Conservation (phyloP, 2,888 invertebrate species). For the Cactoblastis cactorum region DNA sequence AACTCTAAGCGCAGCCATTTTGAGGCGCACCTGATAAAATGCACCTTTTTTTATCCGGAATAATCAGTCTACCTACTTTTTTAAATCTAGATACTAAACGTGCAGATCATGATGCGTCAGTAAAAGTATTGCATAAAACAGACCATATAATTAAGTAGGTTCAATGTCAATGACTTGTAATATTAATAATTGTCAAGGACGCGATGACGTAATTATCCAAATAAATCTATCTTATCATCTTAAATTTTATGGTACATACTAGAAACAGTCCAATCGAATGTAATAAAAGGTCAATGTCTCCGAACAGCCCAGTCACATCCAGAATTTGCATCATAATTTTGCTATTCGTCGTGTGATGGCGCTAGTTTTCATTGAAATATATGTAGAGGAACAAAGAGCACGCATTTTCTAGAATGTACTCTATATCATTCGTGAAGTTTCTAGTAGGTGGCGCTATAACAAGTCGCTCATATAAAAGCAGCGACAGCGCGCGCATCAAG, state of each 20-base stretch:
- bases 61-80: too few relatives aligned
- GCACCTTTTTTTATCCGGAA: too few relatives aligned
- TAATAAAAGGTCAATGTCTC: neutral
- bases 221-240: too few relatives aligned
- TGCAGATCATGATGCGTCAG: too few relatives aligned
- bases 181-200: too few relatives aligned
- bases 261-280: neutral
- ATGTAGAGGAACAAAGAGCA: neutral
- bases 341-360: constrained; percentile 47
- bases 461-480: constrained; percentile 32
- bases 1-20: too few relatives aligned
- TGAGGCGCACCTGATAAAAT: too few relatives aligned
- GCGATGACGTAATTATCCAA: too few relatives aligned
- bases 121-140: too few relatives aligned
- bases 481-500: constrained; percentile 18
- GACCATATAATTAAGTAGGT: too few relatives aligned
- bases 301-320: neutral
- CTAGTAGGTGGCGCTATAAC: constrained; percentile 40
- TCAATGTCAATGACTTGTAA: too few relatives aligned
- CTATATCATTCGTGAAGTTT: constrained; percentile 34
- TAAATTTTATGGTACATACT: neutral
- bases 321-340: constrained; percentile 16
- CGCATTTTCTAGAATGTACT: constrained; percentile 13
- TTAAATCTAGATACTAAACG: too few relatives aligned
- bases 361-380: constrained; percentile 12